phyloP scores from a whole-genome alignment of 2,888 invertebrate genomes.

The Parnassius orleans region DNA sequence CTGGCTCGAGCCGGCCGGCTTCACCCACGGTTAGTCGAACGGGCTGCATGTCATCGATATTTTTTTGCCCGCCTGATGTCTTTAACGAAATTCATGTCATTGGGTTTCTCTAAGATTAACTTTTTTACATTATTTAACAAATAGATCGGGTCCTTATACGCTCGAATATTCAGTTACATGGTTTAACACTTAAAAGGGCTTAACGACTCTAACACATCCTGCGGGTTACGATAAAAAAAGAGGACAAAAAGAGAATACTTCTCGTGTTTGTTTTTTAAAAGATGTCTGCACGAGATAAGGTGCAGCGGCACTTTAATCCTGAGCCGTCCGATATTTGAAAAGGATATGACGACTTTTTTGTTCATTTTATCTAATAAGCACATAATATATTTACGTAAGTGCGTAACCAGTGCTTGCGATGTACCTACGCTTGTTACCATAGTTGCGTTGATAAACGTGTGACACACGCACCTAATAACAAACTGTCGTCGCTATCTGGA shows the following conservation, averaged over 20 bases:
- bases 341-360: constrained; percentile 79
- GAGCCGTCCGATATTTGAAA: constrained; percentile 78
- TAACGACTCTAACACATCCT: constrained; percentile 81
- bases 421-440: constrained; percentile 9
- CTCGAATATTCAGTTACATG: constrained; percentile 80
- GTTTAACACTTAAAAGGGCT: constrained; percentile 82
- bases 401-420: constrained; percentile 25
- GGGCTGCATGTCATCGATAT: constrained; percentile 69
- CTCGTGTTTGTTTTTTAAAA: constrained; percentile 80
- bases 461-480: constrained; percentile 19
- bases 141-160: constrained; percentile 78
- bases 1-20: constrained; percentile 55
- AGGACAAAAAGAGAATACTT: constrained; percentile 76
- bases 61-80: constrained; percentile 74
- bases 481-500: constrained; percentile 8
- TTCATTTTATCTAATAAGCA: constrained; percentile 70
- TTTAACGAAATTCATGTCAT: constrained; percentile 79
- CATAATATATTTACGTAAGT: constrained; percentile 21
- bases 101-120: constrained; percentile 77
- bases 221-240: constrained; percentile 79
- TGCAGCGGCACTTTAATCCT: constrained; percentile 79
- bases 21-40: constrained; percentile 62
- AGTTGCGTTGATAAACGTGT: constrained; percentile 19
- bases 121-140: constrained; percentile 79
- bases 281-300: constrained; percentile 79